Evolutionary conservation across 2,797 vertebrate genomes (phyloP).

Genomic region (Hipposideros larvatus): DNA sequence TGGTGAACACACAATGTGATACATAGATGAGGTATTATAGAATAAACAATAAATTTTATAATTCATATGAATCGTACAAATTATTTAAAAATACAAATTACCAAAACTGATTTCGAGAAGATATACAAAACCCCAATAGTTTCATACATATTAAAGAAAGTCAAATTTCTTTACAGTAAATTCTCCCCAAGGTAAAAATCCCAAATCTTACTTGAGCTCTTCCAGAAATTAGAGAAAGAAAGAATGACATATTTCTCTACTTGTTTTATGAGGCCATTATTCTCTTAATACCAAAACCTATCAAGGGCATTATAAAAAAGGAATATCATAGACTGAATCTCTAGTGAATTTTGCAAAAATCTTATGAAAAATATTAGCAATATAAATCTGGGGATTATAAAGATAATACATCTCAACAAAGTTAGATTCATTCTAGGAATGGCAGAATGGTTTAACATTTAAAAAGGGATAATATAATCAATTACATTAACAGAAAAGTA

Average conservation of each 20-base stretch:
- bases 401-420: background rate
- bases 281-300: background rate
- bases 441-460: background rate
- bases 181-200: background rate
- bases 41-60: background rate
- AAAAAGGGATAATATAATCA: background rate
- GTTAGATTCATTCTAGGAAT: background rate
- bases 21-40: too few species aligned
- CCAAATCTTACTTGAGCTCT: background rate
- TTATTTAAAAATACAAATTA: background rate
- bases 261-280: background rate
- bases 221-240: background rate
- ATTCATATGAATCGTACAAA: background rate
- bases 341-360: background rate
- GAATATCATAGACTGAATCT: background rate
- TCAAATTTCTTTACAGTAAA: background rate
- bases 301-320: background rate
- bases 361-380: background rate
- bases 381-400: background rate
- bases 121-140: background rate
- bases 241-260: background rate
- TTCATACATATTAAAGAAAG: background rate
- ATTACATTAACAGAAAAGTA: constrained; percentile 20
- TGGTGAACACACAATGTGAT: too few species aligned
- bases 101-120: constrained; percentile 12